Percentiles rank a stretch among this genome's conserved stretches.
Evolutionary conservation across 2,113 vertebrate species (phyloP).

Genomic region (Opisthocomus hoazin): DNA sequence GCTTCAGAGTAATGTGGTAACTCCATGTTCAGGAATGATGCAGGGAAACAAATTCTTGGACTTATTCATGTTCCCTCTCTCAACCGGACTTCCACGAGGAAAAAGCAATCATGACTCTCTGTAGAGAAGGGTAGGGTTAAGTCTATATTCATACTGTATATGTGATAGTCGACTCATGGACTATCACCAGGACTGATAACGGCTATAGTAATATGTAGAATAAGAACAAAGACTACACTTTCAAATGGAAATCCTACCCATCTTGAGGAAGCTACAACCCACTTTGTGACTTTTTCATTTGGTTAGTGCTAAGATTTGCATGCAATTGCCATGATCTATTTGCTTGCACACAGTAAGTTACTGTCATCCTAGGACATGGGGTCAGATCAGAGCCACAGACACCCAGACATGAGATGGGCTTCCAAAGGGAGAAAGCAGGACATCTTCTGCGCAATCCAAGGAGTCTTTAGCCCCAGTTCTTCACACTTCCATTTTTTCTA

Average conservation of each 20-base stretch:
- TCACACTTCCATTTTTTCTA: neutral
- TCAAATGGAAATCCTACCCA: neutral
- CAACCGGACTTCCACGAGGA: neutral
- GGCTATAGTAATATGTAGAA: neutral
- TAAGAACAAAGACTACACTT: neutral
- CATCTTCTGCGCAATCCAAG: neutral
- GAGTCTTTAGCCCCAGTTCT: fast-evolving
- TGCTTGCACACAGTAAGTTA: fast-evolving
- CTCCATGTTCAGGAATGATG: neutral
- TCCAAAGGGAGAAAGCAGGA: neutral
- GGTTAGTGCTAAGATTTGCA: neutral
- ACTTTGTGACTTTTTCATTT: neutral
- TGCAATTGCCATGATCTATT: neutral
- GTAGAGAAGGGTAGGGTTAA: neutral
- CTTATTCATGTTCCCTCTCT: neutral
- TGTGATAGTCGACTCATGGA: neutral
- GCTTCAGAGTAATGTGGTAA: neutral
- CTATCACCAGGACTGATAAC: neutral
- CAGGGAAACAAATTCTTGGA: neutral
- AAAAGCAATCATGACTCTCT: neutral
- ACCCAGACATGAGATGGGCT: neutral
- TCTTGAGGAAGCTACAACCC: neutral
- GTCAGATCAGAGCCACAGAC: neutral
- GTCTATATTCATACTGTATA: neutral
- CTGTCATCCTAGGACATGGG: neutral